Base-by-base conservation (phyloP, 2,888 invertebrate species). In the Stomorhina lunata region DNA sequence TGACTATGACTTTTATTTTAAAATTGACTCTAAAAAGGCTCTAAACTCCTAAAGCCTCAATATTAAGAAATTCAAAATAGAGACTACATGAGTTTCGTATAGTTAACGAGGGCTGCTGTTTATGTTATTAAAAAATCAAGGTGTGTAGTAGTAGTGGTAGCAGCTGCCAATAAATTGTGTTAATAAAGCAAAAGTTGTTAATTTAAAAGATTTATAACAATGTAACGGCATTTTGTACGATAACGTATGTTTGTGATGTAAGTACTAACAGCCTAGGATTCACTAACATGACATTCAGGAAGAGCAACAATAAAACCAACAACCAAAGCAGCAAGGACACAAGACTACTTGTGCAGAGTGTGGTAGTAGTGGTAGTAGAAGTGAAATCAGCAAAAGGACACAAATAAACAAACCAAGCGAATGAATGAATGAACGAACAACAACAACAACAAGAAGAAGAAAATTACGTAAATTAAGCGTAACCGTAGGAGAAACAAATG, bases 161-260 rank as follows among this genome's bases (percentile, higher is more conserved):
- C 84, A 77, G 86, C 84, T 89, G 88, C 88, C 89, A 88, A 88
- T 88, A 88, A 88, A 89, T 88, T 89, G 86, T 86, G 87, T 88
- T 88, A 89, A 89, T 88, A 88, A 86, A 89, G 87, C 87, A 87
- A 88, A 88, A 89, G 87, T 86, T 88, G 89, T 89, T 89, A 89
- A 89, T 89, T 89, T 88, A 86, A 89, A 89, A 88, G 89, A 89
- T 89, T 89, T 89, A 89, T 89, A 87, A 75, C 81, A 65, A 45
- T 48, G 48, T 29, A 32, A 72, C 53, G 17, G 7, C 37, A 34
- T 72, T 61, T 34, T 57, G 59, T 12, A 55, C 25, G 48, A 63
- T 68, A 78, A 68, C 68, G 68, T 69, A 69, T 68, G 81, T 69
- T 68, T 57, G 53, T 55, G 17, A 57, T 78, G 25, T 45, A n/a